Percentiles rank a stretch among this genome's conserved stretches.
These are phyloP conservation scores for Pseudococcus jackbeardsleyi DNA, from an alignment of 2,888 invertebrate genomes.

Conservation along the genomic window DNA sequence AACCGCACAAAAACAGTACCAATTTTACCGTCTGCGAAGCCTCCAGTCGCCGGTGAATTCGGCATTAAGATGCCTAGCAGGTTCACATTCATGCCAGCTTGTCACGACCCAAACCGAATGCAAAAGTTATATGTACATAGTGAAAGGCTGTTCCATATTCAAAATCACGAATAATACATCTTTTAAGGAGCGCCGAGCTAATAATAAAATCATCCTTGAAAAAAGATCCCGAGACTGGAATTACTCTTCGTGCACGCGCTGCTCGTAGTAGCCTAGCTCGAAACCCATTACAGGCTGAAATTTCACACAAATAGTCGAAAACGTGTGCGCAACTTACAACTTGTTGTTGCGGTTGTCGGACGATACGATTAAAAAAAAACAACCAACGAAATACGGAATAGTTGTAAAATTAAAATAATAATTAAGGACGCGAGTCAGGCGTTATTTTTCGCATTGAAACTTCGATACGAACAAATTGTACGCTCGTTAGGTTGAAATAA, in stretches of 20 bases:
- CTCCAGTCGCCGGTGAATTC: not conserved
- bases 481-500: conserved; percentile 18
- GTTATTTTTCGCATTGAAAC: conserved; percentile 1
- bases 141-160: conserved; percentile 28
- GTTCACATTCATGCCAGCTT: not conserved
- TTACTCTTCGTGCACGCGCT: not conserved
- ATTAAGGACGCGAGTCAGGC: conserved; percentile 26
- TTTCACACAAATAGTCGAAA: not conserved
- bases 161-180: conserved; percentile 36
- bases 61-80: conserved; percentile 10
- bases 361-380: not conserved
- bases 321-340: conserved; percentile 39
- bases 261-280: not conserved
- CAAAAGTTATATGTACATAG: not conserved
- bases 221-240: not conserved
- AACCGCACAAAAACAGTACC: too few relatives aligned
- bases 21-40: too few relatives aligned
- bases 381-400: not conserved
- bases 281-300: not conserved
- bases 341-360: not conserved
- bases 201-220: conserved; percentile 46
- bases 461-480: not conserved
- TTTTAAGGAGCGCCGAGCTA: conserved; percentile 37
- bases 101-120: not conserved
- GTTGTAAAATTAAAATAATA: conserved; percentile 13